These are phyloP conservation scores for Achroia grisella DNA, from an alignment of 1,140 invertebrate species.

Conservation along the genomic window DNA sequence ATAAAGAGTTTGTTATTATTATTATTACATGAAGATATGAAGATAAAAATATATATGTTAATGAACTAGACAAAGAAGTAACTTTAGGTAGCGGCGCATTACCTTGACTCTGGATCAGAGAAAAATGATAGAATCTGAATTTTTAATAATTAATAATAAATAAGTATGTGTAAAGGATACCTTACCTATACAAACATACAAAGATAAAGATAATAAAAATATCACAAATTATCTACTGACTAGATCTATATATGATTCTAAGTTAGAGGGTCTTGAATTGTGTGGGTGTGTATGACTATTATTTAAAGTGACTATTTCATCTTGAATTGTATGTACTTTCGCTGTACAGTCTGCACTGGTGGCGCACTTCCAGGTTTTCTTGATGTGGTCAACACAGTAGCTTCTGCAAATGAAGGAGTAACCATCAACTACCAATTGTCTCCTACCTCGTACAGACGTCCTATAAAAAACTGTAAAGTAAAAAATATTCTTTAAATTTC, in stretches of 20 bases:
- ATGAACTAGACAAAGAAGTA: no score
- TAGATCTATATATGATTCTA: neutral
- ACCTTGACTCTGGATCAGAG: no score
- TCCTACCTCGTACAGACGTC: slow-evolving; percentile 38
- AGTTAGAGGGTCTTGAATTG: neutral
- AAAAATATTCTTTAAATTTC: neutral
- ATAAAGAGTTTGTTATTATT: no score
- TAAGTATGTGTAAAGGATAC: no score
- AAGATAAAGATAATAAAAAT: no score
- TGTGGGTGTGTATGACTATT: slow-evolving; percentile 45
- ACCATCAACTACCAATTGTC: slow-evolving; percentile 43
- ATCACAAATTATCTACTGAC: neutral
- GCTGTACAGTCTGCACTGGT: slow-evolving; percentile 48
- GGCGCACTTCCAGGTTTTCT: slow-evolving; percentile 59
- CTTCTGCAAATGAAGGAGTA: slow-evolving; percentile 50
- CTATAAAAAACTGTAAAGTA: slow-evolving; percentile 47
- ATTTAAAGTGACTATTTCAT: slow-evolving; percentile 40
- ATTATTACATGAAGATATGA: no score
- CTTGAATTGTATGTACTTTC: slow-evolving; percentile 50
- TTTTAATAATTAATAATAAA: no score
- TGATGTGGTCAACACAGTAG: slow-evolving; percentile 47
- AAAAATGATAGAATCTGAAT: no score
- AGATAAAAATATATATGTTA: no score
- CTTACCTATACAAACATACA: no score
- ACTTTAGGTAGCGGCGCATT: no score